Evolutionary conservation across 1,140 invertebrate genomes (phyloP), one percentile per base, ranked within the genome.

Genomic region (Charaxes varanes): DNA sequence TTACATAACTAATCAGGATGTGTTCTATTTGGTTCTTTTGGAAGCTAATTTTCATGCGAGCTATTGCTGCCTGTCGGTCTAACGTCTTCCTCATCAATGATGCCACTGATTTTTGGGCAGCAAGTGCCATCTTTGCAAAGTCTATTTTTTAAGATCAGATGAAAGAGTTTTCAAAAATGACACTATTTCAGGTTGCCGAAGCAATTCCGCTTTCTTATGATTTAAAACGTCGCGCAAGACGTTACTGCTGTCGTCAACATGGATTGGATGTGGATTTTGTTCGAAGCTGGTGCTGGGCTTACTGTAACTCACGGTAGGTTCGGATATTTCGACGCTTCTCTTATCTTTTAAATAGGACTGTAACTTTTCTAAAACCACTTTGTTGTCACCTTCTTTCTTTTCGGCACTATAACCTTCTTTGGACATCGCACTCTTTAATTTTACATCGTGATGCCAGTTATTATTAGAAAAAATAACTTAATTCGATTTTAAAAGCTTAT

Each of bases 331-430:
- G 6, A 58, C 56, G 34, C 63, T 78, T 24, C 61, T 77, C 44
- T 85, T 85, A 51, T 85, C 84, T 59, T 85, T 85, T 26, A 85
- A 48, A 53, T 76, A 85, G 1, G 68, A 67, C 35, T 85, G 84
- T 19, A 85, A 56, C 63, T 68, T 79, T 46, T 84, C 84, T 28
- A 84, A 62, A 40, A 85, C 80, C 6, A 72, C 62, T 71, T 85
- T 84, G 53, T 62, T 82, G 35, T 81, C 77, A 43, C 68, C 56
- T 58, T 83, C 79, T 68, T 74, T 83, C 38, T 78, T 77, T 42
- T 83, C 77, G 28, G 64, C 47, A 61, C 51, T 77, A 79, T 77
- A 80, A 83, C 74, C 79, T 76, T 83, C 79, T 73, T 77, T 80
- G 36, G 79, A 77, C 79, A 83, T 83, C 16, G 53, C 65, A 62